Evolutionary conservation across 2,797 vertebrate genomes (phyloP).

Genomic region (Salarias fasciatus): DNA sequence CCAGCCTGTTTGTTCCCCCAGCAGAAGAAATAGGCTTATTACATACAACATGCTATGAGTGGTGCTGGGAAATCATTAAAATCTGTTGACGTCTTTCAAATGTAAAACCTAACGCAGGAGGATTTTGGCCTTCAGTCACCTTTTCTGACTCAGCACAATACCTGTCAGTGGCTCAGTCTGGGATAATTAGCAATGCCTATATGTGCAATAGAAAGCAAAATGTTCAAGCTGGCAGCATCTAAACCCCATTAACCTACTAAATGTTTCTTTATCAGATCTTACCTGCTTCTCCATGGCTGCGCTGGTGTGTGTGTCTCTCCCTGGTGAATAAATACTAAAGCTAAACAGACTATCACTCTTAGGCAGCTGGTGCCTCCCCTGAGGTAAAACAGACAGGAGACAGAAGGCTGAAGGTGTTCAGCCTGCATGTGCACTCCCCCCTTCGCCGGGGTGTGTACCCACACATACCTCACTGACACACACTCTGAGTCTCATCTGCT

Average conservation of each 20-base stretch:
- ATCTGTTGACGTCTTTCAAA: background rate
- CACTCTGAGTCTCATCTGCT: constrained; percentile 65
- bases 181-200: constrained; percentile 24
- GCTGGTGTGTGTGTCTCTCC: constrained; percentile 49
- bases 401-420: constrained; percentile 74
- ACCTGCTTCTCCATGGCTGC: constrained; percentile 82
- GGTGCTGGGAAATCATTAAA: background rate
- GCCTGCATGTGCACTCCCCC: constrained; percentile 72
- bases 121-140: constrained; percentile 10
- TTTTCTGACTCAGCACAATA: constrained; percentile 13
- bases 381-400: constrained; percentile 72
- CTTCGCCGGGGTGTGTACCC: constrained; percentile 66
- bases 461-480: constrained; percentile 72
- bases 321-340: constrained; percentile 50
- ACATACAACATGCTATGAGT: background rate
- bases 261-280: constrained; percentile 64
- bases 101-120: constrained; percentile 4
- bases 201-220: background rate
- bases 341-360: constrained; percentile 48
- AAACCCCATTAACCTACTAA: constrained; percentile 15
- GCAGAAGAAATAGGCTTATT: constrained; percentile 1
- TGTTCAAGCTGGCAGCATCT: constrained; percentile 2
- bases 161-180: constrained; percentile 1
- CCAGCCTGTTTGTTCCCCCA: constrained; percentile 6
- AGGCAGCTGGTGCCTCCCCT: constrained; percentile 64